Evolutionary conservation across 64 coral and sea anemone species (phyloP).

Genomic region (Acropora tenuis): DNA sequence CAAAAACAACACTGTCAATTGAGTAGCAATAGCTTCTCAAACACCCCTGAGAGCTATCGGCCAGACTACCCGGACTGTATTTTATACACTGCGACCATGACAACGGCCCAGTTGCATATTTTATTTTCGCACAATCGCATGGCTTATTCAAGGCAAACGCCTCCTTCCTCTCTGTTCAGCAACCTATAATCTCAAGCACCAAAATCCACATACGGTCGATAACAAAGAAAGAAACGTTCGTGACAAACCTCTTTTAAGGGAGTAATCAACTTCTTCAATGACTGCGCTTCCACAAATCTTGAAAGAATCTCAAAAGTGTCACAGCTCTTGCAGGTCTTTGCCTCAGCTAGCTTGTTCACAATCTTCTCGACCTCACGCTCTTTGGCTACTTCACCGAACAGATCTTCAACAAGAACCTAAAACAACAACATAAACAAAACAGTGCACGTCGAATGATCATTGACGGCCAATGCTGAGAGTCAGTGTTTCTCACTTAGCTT

Average conservation of each 20-base stretch:
- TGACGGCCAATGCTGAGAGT: not conserved
- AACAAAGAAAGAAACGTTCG: not conserved
- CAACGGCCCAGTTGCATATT: too few species aligned
- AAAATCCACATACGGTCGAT: not conserved
- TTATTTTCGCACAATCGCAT: too few species aligned
- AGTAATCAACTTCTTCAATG: constrained; percentile 64
- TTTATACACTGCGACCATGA: too few species aligned
- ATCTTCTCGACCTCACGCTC: constrained; percentile 98
- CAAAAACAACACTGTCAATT: not conserved
- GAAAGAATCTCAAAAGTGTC: constrained; percentile 91
- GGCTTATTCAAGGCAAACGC: too few species aligned
- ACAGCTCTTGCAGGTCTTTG: constrained; percentile 83
- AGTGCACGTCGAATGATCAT: not conserved
- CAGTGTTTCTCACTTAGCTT: not conserved
- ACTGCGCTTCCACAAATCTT: constrained; percentile 56
- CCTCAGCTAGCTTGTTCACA: constrained; percentile 87
- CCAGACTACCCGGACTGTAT: too few species aligned
- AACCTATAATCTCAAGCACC: not conserved
- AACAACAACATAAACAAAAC: not conserved
- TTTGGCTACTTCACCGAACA: constrained; percentile 84
- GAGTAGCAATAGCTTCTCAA: not conserved
- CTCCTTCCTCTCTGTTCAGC: not conserved
- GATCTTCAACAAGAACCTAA: constrained; percentile 88
- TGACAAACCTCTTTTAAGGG: constrained; percentile 80
- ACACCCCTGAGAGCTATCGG: too few species aligned